Evolutionary conservation across 2,113 vertebrate genomes (phyloP), one percentile per base, ranked within the genome.

Genomic region (Willisornis vidua): DNA sequence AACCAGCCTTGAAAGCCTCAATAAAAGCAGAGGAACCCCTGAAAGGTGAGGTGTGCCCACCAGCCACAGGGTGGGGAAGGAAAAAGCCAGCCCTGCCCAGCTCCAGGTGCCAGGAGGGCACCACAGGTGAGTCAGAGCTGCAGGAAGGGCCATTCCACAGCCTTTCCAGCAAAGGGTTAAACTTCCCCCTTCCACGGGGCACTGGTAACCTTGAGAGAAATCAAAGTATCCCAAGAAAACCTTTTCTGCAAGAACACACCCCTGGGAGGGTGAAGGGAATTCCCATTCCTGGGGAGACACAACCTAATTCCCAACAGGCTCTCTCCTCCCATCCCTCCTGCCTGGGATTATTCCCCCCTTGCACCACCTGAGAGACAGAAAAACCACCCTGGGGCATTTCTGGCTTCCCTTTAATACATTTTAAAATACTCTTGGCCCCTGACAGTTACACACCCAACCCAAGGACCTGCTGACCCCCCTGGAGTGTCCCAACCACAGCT

Each of bases 11-110:
- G 75, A 10, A 11, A 28, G n/a, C 3, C 0, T 26, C 16, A 33
- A 4, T 0, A 33, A 0, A 23, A 67, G 70, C 70, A 19, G 6
- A 1, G 1, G 14, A 25, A 24, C 24, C 31, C 62, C 59, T 24
- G 5, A 62, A 80, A 54, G 1, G 45, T 1, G 43, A 61, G 65
- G 25, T 11, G 19, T 6, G 23, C 61, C 54, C 86, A 35, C 9
- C 62, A 11, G 2, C 14, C 1, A 0, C 12, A 0, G 14, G 67
- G 4, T 5, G 17, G 58, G 4, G 54, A 65, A 28, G 78, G 78
- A 11, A 51, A 41, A 46, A 54, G 28, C 37, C 75, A 71, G 43
- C 57, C 45, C 63, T 23, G 77, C 29, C 12, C 46, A 29, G 1
- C 22, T 33, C 46, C 66, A 24, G 43, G 90, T 4, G 0, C 51